Conservation (phyloP, 2,797 vertebrate genomes). For the Anomalospiza imberbis region DNA sequence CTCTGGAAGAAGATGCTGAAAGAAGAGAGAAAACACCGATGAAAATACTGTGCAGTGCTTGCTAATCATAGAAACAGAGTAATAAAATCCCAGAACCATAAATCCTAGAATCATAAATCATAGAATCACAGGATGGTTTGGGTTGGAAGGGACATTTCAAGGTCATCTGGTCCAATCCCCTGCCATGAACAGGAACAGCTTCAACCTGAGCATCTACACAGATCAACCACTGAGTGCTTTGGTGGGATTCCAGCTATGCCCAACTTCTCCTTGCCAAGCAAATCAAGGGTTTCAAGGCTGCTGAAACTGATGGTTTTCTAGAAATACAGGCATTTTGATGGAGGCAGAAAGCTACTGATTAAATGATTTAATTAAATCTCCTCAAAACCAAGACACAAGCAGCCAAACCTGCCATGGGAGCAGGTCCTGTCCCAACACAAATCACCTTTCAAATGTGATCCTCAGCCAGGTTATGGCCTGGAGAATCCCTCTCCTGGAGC, state of each 20-base stretch:
- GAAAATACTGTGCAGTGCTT: accelerated
- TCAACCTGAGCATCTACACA: not conserved
- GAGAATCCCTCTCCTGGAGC: not conserved
- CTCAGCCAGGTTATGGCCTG: not conserved
- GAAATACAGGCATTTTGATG: not conserved
- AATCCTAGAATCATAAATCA: not conserved
- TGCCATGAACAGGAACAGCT: not conserved
- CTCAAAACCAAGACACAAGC: not conserved
- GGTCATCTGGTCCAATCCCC: not conserved
- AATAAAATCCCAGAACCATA: not conserved
- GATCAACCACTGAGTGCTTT: accelerated
- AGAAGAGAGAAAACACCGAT: not conserved
- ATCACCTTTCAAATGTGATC: not conserved
- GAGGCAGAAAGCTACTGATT: not conserved
- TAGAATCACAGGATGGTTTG: not conserved
- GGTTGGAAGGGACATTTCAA: not conserved
- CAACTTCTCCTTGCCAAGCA: not conserved
- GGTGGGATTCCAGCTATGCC: not conserved
- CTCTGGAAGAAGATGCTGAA: not conserved
- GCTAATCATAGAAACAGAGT: not conserved
- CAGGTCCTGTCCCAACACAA: not conserved
- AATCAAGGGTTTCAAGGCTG: not conserved
- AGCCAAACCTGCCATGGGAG: not conserved
- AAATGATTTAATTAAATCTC: not conserved
- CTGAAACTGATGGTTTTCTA: not conserved